Conservation (phyloP, 2,888 invertebrate genomes). For the Apoderus coryli region DNA sequence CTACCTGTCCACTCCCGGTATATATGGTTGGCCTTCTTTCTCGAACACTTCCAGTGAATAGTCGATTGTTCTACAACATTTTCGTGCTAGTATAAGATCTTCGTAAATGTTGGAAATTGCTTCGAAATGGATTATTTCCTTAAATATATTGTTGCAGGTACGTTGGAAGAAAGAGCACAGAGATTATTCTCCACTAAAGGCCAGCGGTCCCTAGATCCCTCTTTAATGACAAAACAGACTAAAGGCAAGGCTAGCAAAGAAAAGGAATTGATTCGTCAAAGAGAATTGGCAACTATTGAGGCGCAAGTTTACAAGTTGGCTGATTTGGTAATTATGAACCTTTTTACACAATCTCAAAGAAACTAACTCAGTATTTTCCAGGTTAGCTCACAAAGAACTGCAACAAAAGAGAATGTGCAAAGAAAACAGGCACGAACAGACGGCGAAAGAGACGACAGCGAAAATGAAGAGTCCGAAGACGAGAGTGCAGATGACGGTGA, state of each 20-base stretch:
- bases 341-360: too few species aligned
- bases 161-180: slow-evolving; percentile 93
- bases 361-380: too few species aligned
- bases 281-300: slow-evolving; percentile 78
- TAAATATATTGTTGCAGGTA: too few species aligned
- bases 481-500: slow-evolving; percentile 76
- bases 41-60: too few species aligned
- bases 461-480: slow-evolving; percentile 71
- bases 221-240: slow-evolving; percentile 81
- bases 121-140: too few species aligned
- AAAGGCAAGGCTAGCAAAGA: slow-evolving; percentile 50
- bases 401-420: slow-evolving; percentile 97
- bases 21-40: too few species aligned
- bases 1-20: too few species aligned
- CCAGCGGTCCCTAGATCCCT: slow-evolving; percentile 80
- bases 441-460: slow-evolving; percentile 84
- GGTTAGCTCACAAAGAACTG: slow-evolving; percentile 74
- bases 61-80: too few species aligned
- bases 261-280: slow-evolving; percentile 55
- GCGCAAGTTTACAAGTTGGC: slow-evolving; percentile 68
- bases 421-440: slow-evolving; percentile 93
- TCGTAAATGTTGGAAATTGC: too few species aligned
- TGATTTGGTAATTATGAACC: too few species aligned
- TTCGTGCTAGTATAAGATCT: too few species aligned
- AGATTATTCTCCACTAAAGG: slow-evolving; percentile 93